A percentile compares a stretch with the other conserved stretches of the same genome.
Conservation (phyloP, 2,797 vertebrate genomes). For the Borostomias antarcticus region DNA sequence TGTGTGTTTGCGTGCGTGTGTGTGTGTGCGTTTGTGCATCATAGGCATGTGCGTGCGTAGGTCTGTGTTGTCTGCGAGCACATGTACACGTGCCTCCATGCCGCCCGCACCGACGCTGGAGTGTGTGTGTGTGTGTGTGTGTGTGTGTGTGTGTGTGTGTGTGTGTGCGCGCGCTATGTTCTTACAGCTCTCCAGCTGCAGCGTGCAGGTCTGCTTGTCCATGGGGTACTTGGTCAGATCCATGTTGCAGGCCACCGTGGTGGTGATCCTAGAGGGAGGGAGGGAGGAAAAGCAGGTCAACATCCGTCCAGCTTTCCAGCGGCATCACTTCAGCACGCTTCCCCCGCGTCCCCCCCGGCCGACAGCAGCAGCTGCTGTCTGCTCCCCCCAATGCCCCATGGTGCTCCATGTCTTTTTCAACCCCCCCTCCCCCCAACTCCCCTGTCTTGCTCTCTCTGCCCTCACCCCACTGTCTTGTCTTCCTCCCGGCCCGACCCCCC, state of each 20-base stretch:
- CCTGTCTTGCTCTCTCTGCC: slow-evolving; percentile 22
- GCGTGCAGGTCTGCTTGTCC: slow-evolving; percentile 91
- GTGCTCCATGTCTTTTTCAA: slow-evolving; percentile 32
- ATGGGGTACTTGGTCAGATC: slow-evolving; percentile 93
- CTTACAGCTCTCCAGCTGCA: slow-evolving; percentile 95
- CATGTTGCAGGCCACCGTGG: slow-evolving; percentile 93
- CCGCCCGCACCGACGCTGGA: too few relatives aligned
- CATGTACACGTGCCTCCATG: too few relatives aligned
- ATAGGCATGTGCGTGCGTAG: too few relatives aligned
- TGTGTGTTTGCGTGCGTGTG: not conserved
- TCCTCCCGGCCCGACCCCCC: slow-evolving; percentile 23
- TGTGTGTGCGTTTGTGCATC: not conserved
- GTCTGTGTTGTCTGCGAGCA: too few relatives aligned
- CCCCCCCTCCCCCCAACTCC: slow-evolving; percentile 35
- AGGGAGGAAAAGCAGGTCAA: not conserved
- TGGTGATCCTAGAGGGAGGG: slow-evolving; percentile 80
- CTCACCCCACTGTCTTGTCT: slow-evolving; percentile 16
- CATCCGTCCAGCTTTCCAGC: slow-evolving; percentile 5
- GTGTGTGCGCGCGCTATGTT: not conserved
- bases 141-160: not conserved
- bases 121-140: not conserved
- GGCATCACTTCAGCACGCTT: slow-evolving; percentile 41
- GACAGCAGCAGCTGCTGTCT: slow-evolving; percentile 42
- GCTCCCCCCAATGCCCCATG: slow-evolving; percentile 24
- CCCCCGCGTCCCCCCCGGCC: slow-evolving; percentile 28